Percentiles rank a stretch among this genome's conserved stretches.
These are phyloP conservation scores for Campoplex capitator DNA, from an alignment of 2,888 invertebrate genomes.

Conservation along the genomic window DNA sequence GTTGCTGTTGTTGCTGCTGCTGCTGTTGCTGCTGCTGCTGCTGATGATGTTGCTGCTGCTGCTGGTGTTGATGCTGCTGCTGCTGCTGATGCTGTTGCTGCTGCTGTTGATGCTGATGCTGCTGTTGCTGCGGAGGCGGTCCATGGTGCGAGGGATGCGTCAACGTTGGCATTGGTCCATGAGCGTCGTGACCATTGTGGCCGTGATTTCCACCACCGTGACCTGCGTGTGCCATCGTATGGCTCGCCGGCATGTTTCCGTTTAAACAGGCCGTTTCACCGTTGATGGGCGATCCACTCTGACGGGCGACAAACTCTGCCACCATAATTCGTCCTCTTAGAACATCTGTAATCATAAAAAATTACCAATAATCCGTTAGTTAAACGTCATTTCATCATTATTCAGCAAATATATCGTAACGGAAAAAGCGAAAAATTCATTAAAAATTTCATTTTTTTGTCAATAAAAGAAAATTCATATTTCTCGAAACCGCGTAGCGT, in stretches of 20 bases:
- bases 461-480: neutral
- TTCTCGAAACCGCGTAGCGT: neutral
- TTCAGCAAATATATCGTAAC: neutral
- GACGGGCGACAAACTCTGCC: conserved; percentile 93
- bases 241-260: conserved; percentile 83
- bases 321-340: conserved; percentile 90
- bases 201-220: conserved; percentile 76
- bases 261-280: conserved; percentile 89
- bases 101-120: conserved; percentile 84
- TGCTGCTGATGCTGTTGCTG: conserved; percentile 72
- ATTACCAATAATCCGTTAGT: neutral
- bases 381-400: neutral
- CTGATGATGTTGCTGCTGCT: conserved; percentile 84
- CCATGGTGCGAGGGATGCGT: conserved; percentile 80
- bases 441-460: neutral
- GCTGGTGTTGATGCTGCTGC: conserved; percentile 65
- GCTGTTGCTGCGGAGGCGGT: conserved; percentile 76
- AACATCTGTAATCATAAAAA: conserved; percentile 80
- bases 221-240: conserved; percentile 82
- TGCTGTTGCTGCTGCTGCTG: conserved; percentile 72
- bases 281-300: conserved; percentile 89
- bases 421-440: neutral
- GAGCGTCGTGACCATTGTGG: conserved; percentile 78
- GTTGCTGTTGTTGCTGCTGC: conserved; percentile 66
- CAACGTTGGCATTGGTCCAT: conserved; percentile 81